A percentile compares a stretch with the other conserved stretches of the same genome.
Evolutionary conservation across 2,888 invertebrate genomes (phyloP).

Genomic region (Chrysolina americana): DNA sequence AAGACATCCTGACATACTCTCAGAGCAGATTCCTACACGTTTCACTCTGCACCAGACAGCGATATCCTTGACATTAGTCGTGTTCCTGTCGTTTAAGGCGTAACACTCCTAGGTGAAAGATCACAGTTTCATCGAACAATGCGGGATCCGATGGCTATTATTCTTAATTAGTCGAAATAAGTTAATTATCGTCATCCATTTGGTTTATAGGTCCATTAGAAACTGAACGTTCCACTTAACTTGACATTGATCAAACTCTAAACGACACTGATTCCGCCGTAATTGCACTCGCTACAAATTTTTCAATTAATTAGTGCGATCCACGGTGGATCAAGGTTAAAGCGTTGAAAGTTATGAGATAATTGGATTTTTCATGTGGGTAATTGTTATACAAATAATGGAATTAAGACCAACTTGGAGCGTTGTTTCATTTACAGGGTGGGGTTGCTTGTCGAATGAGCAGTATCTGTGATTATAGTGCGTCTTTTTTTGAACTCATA

Average conservation of each 20-base stretch:
- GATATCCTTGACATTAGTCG: slow-evolving; percentile 8
- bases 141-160: slow-evolving; percentile 1
- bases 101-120: slow-evolving; percentile 31
- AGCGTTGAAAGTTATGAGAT: slow-evolving; percentile 36
- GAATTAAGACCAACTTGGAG: background rate
- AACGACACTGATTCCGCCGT: slow-evolving; percentile 35
- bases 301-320: slow-evolving; percentile 39
- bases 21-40: background rate
- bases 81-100: background rate
- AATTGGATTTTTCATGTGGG: slow-evolving; percentile 35
- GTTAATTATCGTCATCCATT: slow-evolving; percentile 26
- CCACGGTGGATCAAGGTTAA: slow-evolving; percentile 37
- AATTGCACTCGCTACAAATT: slow-evolving; percentile 30
- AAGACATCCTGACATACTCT: background rate
- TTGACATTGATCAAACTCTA: slow-evolving; percentile 36
- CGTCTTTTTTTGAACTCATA: too few species aligned
- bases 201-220: slow-evolving; percentile 44
- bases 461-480: too few species aligned
- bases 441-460: background rate
- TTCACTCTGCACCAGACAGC: background rate
- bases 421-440: background rate
- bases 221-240: slow-evolving; percentile 44
- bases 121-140: slow-evolving; percentile 6
- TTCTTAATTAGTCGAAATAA: slow-evolving; percentile 19
- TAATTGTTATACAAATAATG: slow-evolving; percentile 27